Base-by-base conservation (phyloP, 2,113 vertebrate genomes). In the Scalopus aquaticus region DNA sequence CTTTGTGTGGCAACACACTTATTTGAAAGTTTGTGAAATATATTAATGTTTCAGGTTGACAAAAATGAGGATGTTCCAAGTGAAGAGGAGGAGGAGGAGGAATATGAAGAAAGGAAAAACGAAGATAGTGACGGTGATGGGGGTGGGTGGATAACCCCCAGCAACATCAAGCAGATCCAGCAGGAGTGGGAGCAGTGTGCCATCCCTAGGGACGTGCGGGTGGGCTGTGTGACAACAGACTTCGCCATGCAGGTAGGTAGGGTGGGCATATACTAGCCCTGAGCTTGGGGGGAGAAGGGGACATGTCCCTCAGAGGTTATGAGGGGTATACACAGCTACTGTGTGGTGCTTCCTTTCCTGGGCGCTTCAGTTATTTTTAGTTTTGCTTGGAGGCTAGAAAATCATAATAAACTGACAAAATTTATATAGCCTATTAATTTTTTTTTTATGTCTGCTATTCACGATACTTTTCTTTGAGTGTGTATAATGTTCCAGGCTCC, bases 201-300 rank as follows among this genome's bases (percentile, higher is more conserved):
- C 2, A 85, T 97, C 0, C 97, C 99, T 0, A 35, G 89, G 0
- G 95, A 98, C 0, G 93, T 99, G 89, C 98, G 35, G 78, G 99
- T 99, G 0, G 99, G 99, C 90, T 99, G 99, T 4, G 88, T 99
- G 97, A 99, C 99, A 77, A 99, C 99, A 0, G 99, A 99, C 97
- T 99, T 99, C 0, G 99, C 99, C 95, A 99, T 99, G 99, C 99
- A 99, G 99, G 99, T 99, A 96, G 12, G 97, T 87, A 74, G 9
- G 9, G 8, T 8, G 46, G 77, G 28, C 28, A 8, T 1, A 2
- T 17, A 37, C 74, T 5, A 1, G 20, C 32, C 42, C 15, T 42
- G 62, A 10, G 26, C 51, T 56, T 56, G 2, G 2, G 10, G 11
- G 16, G 51, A 6, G 51, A 17, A 5, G 26, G 58, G 58, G 22